These are phyloP conservation scores for Galerucella calmariensis DNA, from an alignment of 2,888 invertebrate genomes.

Conservation along the genomic window DNA sequence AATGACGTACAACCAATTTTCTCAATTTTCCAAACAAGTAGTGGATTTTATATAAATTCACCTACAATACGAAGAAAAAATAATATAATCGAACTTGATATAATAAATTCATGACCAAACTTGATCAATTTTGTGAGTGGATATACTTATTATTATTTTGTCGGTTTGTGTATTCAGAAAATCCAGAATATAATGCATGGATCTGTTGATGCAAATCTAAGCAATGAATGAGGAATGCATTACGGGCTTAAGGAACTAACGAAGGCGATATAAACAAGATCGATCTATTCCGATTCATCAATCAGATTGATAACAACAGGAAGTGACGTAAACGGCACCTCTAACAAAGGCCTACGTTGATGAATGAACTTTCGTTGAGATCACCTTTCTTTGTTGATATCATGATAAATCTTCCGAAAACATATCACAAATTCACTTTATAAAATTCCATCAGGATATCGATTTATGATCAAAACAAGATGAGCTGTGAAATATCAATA, in stretches of 20 bases:
- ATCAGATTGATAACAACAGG: constrained; percentile 57
- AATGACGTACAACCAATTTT: too few species aligned
- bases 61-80: too few species aligned
- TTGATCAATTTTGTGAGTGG: too few species aligned
- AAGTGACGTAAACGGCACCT: constrained; percentile 55
- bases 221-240: background rate
- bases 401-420: constrained; percentile 47
- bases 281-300: constrained; percentile 50
- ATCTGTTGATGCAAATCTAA: background rate
- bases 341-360: constrained; percentile 50
- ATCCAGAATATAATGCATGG: background rate
- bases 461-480: background rate
- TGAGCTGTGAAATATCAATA: background rate
- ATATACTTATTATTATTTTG: too few species aligned
- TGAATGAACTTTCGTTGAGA: constrained; percentile 44
- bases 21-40: too few species aligned
- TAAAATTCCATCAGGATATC: constrained; percentile 7
- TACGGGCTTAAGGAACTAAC: background rate
- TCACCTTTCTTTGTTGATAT: constrained; percentile 47
- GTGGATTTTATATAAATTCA: too few species aligned
- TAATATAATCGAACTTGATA: too few species aligned
- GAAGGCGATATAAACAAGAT: constrained; percentile 32
- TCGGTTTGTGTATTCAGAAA: background rate
- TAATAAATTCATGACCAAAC: too few species aligned
- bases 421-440: constrained; percentile 28